Base-by-base conservation (phyloP, 2,888 invertebrate genomes). In the Pheosia tremula region DNA sequence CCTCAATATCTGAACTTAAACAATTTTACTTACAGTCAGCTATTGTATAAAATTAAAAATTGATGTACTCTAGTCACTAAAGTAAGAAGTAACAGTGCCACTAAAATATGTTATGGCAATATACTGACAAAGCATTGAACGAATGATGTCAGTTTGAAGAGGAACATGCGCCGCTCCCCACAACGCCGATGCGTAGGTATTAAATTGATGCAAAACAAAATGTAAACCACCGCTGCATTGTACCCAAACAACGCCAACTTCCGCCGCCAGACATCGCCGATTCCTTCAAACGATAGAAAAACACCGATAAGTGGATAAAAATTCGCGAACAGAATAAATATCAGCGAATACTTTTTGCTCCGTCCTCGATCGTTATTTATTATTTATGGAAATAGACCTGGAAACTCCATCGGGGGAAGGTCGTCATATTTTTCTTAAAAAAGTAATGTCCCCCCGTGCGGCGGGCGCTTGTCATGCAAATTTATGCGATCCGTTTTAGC, bases 361-460 rank as follows among this genome's bases (percentile, higher is more conserved):
- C 82, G 87, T 85, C 85, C 87, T 81, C 91, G 87, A 88, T 89
- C 90, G 89, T 90, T 91, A 91, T 91, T 91, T 91, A 91, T 91
- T 92, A 92, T 92, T 92, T 91, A 92, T 92, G 91, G 91, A 92
- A 91, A 92, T 92, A 89, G 88, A 90, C 86, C 87, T 88, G 89
- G 84, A 82, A 87, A 87, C 89, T 89, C 89, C 87, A 83, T 82
- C 86, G 88, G 83, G 75, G 86, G 86, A 87, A 89, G 89, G 89
- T 88, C 88, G 91, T 90, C 91, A 90, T 91, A 91, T 91, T 92
- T 91, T 91, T 89, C 89, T 91, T 91, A 87, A 90, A 90, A 90
- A 91, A 89, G 88, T 89, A 89, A 90, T 88, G 87, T 88, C 88
- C 89, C 84, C 74, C 83, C 81, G 68, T 75, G 82, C 86, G 85